These are phyloP conservation scores for Excalfactoria chinensis DNA, from an alignment of 2,113 vertebrate genomes.

Conservation along the genomic window DNA sequence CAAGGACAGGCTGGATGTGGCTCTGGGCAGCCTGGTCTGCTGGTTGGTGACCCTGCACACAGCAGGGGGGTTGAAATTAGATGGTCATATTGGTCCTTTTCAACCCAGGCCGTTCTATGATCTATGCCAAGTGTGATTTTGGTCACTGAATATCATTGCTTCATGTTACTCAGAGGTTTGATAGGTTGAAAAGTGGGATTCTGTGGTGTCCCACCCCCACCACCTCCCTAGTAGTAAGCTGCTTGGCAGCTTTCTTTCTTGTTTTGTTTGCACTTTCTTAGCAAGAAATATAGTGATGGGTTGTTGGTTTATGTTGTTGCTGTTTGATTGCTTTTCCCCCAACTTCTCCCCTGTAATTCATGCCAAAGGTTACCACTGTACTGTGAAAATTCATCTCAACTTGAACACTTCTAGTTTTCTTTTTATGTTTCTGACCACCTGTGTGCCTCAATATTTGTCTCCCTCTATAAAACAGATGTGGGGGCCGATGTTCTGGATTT, in stretches of 20 bases:
- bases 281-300: background rate
- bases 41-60: too few species aligned
- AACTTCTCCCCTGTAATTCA: background rate
- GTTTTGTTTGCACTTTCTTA: background rate
- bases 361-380: background rate
- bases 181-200: background rate
- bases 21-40: too few species aligned
- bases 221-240: background rate
- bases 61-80: too few species aligned
- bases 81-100: too few species aligned
- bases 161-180: background rate
- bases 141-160: background rate
- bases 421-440: background rate
- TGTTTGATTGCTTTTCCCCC: background rate
- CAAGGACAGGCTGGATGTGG: too few species aligned
- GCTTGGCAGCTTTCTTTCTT: background rate
- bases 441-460: background rate
- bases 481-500: slow-evolving; percentile 97
- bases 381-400: background rate
- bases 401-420: background rate
- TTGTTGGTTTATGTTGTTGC: background rate
- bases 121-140: background rate
- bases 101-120: too few species aligned
- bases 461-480: slow-evolving; percentile 81
- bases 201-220: background rate